Conservation (phyloP, 2,797 vertebrate genomes). For the Enteromius unitaeniatus region DNA sequence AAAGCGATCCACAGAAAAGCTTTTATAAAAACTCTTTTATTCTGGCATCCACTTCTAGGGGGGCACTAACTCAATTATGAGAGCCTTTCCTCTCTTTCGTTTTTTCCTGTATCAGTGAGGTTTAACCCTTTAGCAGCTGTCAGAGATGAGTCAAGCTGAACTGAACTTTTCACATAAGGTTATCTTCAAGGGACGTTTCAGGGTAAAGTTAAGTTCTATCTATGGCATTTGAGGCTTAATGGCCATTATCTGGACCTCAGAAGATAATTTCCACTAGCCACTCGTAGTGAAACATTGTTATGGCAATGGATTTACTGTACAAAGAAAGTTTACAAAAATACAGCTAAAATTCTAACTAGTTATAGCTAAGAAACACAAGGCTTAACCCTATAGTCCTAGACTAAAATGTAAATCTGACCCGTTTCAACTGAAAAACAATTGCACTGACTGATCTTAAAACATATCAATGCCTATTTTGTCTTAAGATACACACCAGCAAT, state of each 20-base stretch:
- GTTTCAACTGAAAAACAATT: too few relatives aligned
- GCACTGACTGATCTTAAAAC: too few relatives aligned
- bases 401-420: too few relatives aligned
- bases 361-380: too few relatives aligned
- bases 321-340: too few relatives aligned
- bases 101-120: constrained; percentile 68
- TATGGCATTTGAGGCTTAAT: not conserved
- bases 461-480: too few relatives aligned
- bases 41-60: constrained; percentile 72
- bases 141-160: constrained; percentile 67
- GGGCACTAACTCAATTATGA: constrained; percentile 78
- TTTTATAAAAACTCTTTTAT: constrained; percentile 69
- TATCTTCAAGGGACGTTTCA: not conserved
- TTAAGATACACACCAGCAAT: too few relatives aligned
- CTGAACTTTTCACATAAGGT: not conserved
- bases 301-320: not conserved
- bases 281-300: not conserved
- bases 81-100: constrained; percentile 65
- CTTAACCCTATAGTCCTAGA: too few relatives aligned
- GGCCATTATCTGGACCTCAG: not conserved
- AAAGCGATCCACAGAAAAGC: constrained; percentile 76
- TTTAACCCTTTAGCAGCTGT: constrained; percentile 68
- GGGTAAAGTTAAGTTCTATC: not conserved
- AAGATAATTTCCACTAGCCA: not conserved
- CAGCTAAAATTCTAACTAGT: too few relatives aligned